Evolutionary conservation across 2,113 vertebrate genomes (phyloP), one percentile per base, ranked within the genome.

Genomic region (Callocephalon fimbriatum): DNA sequence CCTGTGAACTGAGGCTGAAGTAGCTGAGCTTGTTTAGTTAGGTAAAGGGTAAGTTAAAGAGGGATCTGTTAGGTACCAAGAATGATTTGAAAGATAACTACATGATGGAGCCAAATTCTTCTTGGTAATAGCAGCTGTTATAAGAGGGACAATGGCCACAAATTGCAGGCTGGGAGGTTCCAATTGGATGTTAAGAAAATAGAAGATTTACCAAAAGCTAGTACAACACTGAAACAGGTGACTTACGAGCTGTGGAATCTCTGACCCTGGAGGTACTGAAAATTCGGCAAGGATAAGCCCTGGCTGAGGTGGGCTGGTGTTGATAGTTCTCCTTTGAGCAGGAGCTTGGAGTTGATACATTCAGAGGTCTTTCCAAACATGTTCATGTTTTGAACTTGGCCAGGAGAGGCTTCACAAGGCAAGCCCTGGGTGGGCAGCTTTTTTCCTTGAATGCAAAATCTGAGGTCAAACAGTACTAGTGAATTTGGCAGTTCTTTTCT

Each of bases 1-100:
- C n/a, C 44, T 70, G 71, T 42, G 75, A 42, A 56, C 27, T n/a
- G n/a, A 59, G 51, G 16, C 62, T 95, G 87, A 48, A 89, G 53
- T 35, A 76, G 16, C 35, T 76, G 42, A 82, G 10, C 15, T 72
- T 38, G 6, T 66, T 82, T 42, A 32, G 15, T 76, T 23, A 50
- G 58, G n/a, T 56, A 72, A 8, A 37, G 67, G 67, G 31, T 16
- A 63, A 63, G 51, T 3, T 68, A 42, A 76, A 38, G 37, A 68
- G 12, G 27, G 47, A 42, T 77, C 58, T 86, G 4, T 42, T 80
- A 47, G 62, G 50, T 61, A 47, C 6, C 48, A 61, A 32, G 44
- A 65, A 18, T 23, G 15, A 56, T 40, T 61, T 56, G 26, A 86
- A 94, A 22, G 40, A 12, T 47, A 35, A 22, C 54, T 67, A 20